A percentile compares a stretch with the other conserved stretches of the same genome.
phyloP scores from a whole-genome alignment of 1,140 invertebrate genomes.

The Heliconius congener region DNA sequence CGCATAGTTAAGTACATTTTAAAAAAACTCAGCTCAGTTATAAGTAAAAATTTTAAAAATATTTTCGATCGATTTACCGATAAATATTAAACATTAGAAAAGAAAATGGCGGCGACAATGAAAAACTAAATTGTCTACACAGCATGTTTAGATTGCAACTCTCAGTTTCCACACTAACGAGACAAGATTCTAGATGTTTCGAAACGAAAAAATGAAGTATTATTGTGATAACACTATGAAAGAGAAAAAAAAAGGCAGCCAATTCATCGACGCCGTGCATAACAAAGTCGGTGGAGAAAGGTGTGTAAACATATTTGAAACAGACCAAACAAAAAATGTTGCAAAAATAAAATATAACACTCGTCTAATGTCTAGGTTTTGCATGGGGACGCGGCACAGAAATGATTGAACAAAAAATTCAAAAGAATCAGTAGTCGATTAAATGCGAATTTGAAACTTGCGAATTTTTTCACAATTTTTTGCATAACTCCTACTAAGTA shows the following conservation, averaged over 20 bases:
- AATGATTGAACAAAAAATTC: slow-evolving; percentile 18
- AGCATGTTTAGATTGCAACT: not conserved
- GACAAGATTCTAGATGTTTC: slow-evolving; percentile 6
- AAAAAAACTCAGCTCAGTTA: not conserved
- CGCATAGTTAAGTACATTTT: not conserved
- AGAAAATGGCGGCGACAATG: not conserved
- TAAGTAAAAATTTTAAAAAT: not conserved
- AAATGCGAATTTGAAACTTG: slow-evolving; percentile 12
- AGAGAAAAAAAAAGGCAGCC: not conserved
- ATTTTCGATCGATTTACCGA: not conserved
- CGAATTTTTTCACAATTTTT: slow-evolving; percentile 15
- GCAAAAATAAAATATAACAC: slow-evolving; percentile 27
- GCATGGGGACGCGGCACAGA: slow-evolving; percentile 15
- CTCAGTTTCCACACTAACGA: slow-evolving; percentile 3
- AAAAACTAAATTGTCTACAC: not conserved
- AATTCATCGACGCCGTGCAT: slow-evolving; percentile 10
- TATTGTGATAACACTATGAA: slow-evolving; percentile 16
- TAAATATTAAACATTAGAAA: not conserved
- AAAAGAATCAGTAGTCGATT: slow-evolving; percentile 3
- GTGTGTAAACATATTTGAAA: slow-evolving; percentile 30
- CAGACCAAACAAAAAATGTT: slow-evolving; percentile 14
- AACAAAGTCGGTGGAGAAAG: slow-evolving; percentile 24
- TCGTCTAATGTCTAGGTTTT: slow-evolving; percentile 18
- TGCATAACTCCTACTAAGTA: not conserved
- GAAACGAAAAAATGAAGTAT: slow-evolving; percentile 1